Evolutionary conservation across 2,113 vertebrate species (phyloP).

Genomic region (Muntiacus reevesi): DNA sequence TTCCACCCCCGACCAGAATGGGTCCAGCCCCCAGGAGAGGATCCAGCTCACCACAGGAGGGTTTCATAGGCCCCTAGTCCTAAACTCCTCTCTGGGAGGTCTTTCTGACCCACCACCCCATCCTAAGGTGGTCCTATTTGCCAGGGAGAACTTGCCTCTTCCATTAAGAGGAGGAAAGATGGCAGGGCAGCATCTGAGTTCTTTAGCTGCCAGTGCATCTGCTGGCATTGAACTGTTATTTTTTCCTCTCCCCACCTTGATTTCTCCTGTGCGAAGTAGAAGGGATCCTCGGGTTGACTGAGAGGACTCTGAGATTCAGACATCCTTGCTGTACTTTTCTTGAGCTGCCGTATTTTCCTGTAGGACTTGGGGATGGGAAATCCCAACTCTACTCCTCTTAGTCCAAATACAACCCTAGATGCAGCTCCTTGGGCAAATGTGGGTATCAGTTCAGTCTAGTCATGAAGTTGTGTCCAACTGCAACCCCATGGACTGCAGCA

Average conservation of each 20-base stretch:
- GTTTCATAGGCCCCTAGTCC: neutral
- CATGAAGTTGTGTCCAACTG: neutral
- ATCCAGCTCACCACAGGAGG: neutral
- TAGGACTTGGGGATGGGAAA: neutral
- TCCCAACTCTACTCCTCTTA: neutral
- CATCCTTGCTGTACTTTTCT: fast-evolving
- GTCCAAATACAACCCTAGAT: fast-evolving
- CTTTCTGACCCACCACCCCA: neutral
- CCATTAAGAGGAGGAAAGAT: neutral
- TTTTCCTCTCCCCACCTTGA: neutral
- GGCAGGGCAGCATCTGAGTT: neutral
- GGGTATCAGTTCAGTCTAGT: neutral
- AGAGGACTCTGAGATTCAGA: neutral
- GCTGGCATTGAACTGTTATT: neutral
- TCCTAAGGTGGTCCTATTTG: neutral
- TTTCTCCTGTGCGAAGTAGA: conserved; percentile 8
- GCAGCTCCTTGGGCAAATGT: neutral
- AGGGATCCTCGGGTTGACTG: neutral
- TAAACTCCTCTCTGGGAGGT: neutral
- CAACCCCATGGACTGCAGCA: neutral
- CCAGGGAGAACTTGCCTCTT: neutral
- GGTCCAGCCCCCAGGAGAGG: neutral
- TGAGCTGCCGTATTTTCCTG: neutral
- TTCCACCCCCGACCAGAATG: neutral
- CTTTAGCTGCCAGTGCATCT: neutral